Evolutionary conservation across 2,888 invertebrate species (phyloP).

Genomic region (Thysanoteuthis rhombus): DNA sequence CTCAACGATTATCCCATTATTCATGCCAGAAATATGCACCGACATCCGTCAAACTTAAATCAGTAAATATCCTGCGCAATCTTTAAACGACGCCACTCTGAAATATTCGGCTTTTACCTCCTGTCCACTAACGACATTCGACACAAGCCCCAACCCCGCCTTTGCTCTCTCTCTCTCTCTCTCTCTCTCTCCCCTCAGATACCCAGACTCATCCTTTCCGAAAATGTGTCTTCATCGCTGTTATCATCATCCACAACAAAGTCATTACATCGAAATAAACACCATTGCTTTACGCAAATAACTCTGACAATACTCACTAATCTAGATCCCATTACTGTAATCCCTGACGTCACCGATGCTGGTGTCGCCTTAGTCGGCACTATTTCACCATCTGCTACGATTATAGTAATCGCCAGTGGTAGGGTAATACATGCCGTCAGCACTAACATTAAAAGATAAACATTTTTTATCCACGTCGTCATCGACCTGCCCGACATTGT

Average conservation of each 20-base stretch:
- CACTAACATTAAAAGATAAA: neutral
- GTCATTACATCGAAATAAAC: neutral
- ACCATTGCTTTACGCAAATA: neutral
- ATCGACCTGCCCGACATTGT: neutral
- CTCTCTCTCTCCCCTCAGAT: neutral
- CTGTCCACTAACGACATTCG: neutral
- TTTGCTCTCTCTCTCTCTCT: neutral
- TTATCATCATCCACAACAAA: neutral
- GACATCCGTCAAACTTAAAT: neutral
- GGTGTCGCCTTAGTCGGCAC: neutral
- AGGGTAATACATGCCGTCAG: neutral
- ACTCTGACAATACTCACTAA: neutral
- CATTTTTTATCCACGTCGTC: neutral
- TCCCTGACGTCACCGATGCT: neutral
- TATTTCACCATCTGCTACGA: neutral
- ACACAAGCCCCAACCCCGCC: neutral
- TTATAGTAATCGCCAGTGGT: neutral
- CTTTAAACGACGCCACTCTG: neutral
- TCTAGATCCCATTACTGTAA: neutral
- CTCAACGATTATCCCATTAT: neutral
- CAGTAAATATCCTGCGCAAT: neutral
- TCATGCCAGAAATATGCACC: neutral
- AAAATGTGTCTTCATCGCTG: neutral
- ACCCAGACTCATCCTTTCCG: neutral
- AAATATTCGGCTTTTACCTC: neutral